Base-by-base conservation (phyloP, 2,113 vertebrate genomes). In the Salvelinus alpinus region DNA sequence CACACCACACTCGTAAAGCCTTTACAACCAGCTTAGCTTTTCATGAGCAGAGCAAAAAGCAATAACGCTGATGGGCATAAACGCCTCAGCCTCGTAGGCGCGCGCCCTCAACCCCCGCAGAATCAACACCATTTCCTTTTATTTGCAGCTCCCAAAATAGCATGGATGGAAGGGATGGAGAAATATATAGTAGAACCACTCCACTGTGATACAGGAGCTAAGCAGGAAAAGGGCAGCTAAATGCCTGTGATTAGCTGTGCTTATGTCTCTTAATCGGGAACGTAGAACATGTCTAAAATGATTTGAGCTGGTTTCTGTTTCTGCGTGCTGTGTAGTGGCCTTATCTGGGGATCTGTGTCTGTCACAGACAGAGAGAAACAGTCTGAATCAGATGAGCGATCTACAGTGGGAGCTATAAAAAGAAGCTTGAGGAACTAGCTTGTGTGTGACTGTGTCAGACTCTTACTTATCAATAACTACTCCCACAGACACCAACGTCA, bases 111-210 rank as follows among this genome's bases (percentile, higher is more conserved):
- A 13, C 29, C 54, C 64, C 29, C 31, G 16, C 51, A 54, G 4
- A 54, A 7, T 44, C 74, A 75, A 82, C 83, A 72, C 80, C 75
- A 73, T 87, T 85, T 86, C 81, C 84, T 71, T 87, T 82, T 82
- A 78, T 88, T 86, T 75, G 64, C 64, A 25, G 44, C 80, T 71
- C 79, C 76, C 51, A 89, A 90, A 93, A 91, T 91, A 92, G 89
- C 79, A 57, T 70, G 57, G 24, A 34, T 44, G 57, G 69, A 44
- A n/a, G 4, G 59, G n/a, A 20, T 60, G 4, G 51, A 44, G 38
- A 44, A 9, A 44, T 11, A 57, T 6, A 57, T 57, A 57, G 54
- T 57, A 20, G 54, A 4, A 9, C 18, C 59, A 62, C 59, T 62
- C 9, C n/a, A 62, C n/a, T 62, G 59, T 62, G 60, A 8, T 64